Evolutionary conservation across 2,797 vertebrate species (phyloP).

Genomic region (Diceros bicornis): DNA sequence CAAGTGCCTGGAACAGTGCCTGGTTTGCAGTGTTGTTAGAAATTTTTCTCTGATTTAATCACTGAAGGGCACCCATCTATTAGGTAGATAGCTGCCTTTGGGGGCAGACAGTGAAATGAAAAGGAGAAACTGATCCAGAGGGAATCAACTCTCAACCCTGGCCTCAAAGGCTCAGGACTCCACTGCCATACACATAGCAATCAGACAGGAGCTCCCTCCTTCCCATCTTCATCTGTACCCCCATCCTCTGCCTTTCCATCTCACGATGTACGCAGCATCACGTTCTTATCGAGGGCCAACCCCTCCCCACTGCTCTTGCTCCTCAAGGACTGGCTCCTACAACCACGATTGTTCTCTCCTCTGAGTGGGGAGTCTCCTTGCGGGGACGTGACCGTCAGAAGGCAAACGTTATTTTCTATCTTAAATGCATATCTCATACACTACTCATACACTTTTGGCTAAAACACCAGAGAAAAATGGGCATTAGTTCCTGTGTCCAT

Average conservation of each 20-base stretch:
- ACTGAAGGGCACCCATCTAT: background rate
- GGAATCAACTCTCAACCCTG: background rate
- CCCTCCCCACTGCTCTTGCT: background rate
- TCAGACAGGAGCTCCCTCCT: background rate
- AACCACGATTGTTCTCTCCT: background rate
- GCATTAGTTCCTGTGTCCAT: background rate
- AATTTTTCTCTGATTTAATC: background rate
- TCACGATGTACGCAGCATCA: rapidly evolving
- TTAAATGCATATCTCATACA: background rate
- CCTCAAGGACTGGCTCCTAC: background rate
- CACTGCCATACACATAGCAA: background rate
- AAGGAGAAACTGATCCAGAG: background rate
- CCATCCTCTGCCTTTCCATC: background rate
- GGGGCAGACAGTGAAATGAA: background rate
- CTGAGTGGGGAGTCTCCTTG: too few relatives aligned
- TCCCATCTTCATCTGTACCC: background rate
- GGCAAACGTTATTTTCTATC: background rate
- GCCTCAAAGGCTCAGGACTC: background rate
- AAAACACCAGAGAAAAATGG: background rate
- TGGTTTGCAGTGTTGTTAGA: background rate
- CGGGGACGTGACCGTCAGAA: background rate
- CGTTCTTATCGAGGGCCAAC: too few relatives aligned
- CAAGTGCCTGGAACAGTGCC: background rate
- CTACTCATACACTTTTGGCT: background rate
- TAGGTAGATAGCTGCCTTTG: background rate